Evolutionary conservation across 2,113 vertebrate species (phyloP).

Genomic region (Drymodes brunneopygia): DNA sequence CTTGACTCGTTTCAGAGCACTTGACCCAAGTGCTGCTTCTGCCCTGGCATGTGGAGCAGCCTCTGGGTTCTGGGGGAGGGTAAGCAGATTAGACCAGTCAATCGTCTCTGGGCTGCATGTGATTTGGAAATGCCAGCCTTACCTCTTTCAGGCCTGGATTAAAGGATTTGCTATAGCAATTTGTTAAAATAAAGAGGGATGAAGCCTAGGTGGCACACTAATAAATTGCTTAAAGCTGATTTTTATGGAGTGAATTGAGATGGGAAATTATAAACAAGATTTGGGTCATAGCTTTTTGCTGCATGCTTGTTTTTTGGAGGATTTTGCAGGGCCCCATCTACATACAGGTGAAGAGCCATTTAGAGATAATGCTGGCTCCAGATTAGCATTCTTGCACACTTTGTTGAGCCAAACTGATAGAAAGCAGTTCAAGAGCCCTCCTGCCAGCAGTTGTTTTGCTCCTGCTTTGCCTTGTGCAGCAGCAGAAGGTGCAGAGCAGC

Average conservation of each 20-base stretch:
- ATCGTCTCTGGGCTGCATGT: constrained; percentile 57
- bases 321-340: not conserved
- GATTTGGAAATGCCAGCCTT: constrained; percentile 63
- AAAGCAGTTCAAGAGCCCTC: not conserved
- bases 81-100: constrained; percentile 71
- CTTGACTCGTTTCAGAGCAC: not conserved
- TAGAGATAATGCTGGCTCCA: not conserved
- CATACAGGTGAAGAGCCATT: not conserved
- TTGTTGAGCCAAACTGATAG: not conserved
- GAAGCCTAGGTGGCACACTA: constrained; percentile 56
- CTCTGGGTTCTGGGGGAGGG: constrained; percentile 17
- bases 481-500: not conserved
- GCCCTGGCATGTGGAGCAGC: constrained; percentile 27
- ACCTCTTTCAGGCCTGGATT: constrained; percentile 63
- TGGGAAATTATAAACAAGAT: constrained; percentile 55
- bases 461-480: not conserved
- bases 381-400: not conserved
- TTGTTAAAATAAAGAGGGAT: constrained; percentile 72
- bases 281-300: constrained; percentile 38
- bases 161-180: constrained; percentile 74
- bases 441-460: not conserved
- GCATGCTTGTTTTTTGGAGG: not conserved
- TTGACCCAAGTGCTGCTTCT: constrained; percentile 36
- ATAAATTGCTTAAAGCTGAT: constrained; percentile 73
- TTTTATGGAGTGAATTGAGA: constrained; percentile 49